phyloP scores from a whole-genome alignment of 2,888 invertebrate genomes.

The Cephus pygmeus region DNA sequence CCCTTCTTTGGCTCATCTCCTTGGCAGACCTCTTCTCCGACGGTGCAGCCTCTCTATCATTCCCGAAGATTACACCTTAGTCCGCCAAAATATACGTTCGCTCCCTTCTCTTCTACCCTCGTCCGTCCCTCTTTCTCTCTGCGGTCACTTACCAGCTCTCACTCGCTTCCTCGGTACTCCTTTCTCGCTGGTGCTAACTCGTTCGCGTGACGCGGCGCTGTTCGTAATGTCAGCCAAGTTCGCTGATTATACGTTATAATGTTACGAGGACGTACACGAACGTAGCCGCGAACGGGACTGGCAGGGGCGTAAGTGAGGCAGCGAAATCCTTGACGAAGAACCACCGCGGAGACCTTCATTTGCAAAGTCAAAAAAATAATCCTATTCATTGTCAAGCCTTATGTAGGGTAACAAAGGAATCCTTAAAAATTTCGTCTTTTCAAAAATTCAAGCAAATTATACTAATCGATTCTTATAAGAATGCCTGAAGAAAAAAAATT shows the following conservation, averaged over 20 bases:
- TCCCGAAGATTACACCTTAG: slow-evolving; percentile 15
- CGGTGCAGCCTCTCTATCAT: slow-evolving; percentile 22
- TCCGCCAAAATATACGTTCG: slow-evolving; percentile 26
- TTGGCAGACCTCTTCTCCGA: slow-evolving; percentile 1
- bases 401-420: neutral
- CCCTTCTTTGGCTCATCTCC: slow-evolving; percentile 17
- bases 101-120: slow-evolving; percentile 33
- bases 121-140: slow-evolving; percentile 1
- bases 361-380: neutral
- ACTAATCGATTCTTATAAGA: neutral
- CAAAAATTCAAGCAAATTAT: neutral
- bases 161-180: slow-evolving; percentile 7
- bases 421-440: neutral
- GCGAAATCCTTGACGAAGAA: neutral
- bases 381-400: neutral
- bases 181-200: slow-evolving; percentile 34
- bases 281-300: neutral
- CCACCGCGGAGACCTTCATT: neutral
- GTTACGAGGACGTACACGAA: slow-evolving; percentile 42
- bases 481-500: neutral
- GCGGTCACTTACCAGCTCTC: slow-evolving; percentile 12
- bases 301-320: neutral
- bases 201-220: slow-evolving; percentile 45
- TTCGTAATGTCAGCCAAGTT: slow-evolving; percentile 36
- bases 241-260: slow-evolving; percentile 37